These are phyloP conservation scores for Actias luna DNA, from an alignment of 2,888 invertebrate genomes.

Conservation along the genomic window DNA sequence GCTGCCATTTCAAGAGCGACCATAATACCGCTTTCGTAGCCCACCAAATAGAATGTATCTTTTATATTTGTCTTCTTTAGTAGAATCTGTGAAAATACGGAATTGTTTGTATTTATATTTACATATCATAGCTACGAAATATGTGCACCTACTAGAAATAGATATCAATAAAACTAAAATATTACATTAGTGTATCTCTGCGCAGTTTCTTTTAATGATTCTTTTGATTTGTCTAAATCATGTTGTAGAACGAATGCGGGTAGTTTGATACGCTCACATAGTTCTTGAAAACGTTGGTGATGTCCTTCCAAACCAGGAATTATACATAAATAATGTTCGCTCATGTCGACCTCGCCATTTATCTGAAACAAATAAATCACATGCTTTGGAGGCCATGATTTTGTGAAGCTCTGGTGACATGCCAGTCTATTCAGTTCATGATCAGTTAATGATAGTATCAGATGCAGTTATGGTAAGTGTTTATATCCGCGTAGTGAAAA, in stretches of 20 bases:
- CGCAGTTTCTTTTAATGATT: conserved; percentile 40
- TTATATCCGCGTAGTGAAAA: no score
- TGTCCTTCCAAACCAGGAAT: conserved; percentile 56
- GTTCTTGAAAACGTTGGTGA: conserved; percentile 35
- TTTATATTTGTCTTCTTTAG: conserved; percentile 35
- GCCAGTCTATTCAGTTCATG: no score
- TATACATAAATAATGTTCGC: conserved; percentile 41
- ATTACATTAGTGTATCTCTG: conserved; percentile 38
- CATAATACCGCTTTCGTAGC: conserved; percentile 53
- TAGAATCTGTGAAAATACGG: conserved; percentile 36
- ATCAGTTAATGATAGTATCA: no score
- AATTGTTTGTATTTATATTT: neutral
- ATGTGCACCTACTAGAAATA: neutral
- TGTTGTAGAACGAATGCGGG: conserved; percentile 50
- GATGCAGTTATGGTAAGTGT: no score
- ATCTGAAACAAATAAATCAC: conserved; percentile 31
- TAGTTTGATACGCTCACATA: conserved; percentile 50
- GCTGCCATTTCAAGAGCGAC: conserved; percentile 53
- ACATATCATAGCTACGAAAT: neutral
- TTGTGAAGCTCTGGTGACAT: no score
- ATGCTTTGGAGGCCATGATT: no score
- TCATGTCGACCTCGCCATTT: conserved; percentile 42
- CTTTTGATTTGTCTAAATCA: conserved; percentile 37
- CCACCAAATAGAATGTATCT: conserved; percentile 48
- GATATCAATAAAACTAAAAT: neutral